Evolutionary conservation across 2,888 invertebrate species (phyloP).

Genomic region (Macaria liturata): DNA sequence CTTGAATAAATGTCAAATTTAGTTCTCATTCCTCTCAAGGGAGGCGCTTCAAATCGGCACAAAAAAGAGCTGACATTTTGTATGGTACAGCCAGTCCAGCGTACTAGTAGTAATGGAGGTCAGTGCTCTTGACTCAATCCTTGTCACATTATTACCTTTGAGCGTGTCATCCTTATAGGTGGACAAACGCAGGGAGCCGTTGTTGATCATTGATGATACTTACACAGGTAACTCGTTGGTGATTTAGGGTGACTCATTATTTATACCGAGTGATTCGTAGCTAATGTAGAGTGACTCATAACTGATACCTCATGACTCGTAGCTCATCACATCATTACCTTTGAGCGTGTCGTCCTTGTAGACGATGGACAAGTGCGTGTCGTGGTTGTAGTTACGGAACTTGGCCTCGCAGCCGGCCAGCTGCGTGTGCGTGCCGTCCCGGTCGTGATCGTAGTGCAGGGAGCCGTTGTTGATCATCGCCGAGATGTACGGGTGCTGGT

Average conservation of each 20-base stretch:
- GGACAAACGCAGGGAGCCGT: slow-evolving; percentile 94
- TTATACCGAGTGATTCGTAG: too few relatives aligned
- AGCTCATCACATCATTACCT: slow-evolving; percentile 81
- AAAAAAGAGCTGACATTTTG: too few relatives aligned
- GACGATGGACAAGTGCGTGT: slow-evolving; percentile 94
- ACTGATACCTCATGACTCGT: too few relatives aligned
- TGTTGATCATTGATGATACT: slow-evolving; percentile 98
- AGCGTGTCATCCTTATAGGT: slow-evolving; percentile 96
- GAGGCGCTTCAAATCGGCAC: too few relatives aligned
- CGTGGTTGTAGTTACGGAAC: slow-evolving; percentile 94
- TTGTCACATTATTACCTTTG: slow-evolving; percentile 85
- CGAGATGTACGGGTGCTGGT: slow-evolving; percentile 98
- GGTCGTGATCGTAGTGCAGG: slow-evolving; percentile 97
- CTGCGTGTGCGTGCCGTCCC: slow-evolving; percentile 99
- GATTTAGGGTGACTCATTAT: too few relatives aligned
- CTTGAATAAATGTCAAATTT: too few relatives aligned
- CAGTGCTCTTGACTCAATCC: too few relatives aligned
- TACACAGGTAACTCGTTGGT: too few relatives aligned
- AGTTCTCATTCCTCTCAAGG: too few relatives aligned
- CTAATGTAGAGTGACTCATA: too few relatives aligned
- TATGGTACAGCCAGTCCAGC: too few relatives aligned
- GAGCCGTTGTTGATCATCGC: slow-evolving; percentile 99
- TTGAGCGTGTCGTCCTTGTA: slow-evolving; percentile 96
- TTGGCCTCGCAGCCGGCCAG: slow-evolving; percentile 98
- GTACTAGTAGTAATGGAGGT: too few relatives aligned